Evolutionary conservation across 2,113 vertebrate genomes (phyloP).

Genomic region (Bufo gargarizans): DNA sequence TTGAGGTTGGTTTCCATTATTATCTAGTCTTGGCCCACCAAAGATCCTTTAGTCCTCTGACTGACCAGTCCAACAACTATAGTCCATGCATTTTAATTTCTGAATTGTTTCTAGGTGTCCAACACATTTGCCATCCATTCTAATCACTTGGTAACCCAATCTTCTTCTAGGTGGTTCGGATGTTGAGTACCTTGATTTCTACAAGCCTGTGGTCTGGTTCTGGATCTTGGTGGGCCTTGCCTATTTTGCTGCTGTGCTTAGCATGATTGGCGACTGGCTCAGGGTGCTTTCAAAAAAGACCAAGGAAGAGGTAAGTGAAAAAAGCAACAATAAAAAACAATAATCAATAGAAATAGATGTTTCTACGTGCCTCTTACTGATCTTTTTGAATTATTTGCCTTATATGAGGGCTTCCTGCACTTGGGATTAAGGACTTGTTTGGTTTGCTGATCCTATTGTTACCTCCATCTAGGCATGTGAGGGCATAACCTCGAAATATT

Average conservation of each 20-base stretch:
- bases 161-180: conserved; percentile 82
- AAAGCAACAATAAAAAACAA: neutral
- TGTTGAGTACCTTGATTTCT: conserved; percentile 90
- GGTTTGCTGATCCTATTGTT: neutral
- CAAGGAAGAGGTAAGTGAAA: conserved; percentile 90
- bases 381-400: too few species aligned
- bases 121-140: neutral
- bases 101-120: neutral
- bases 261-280: conserved; percentile 99
- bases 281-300: conserved; percentile 98
- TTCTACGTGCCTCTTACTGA: too few species aligned
- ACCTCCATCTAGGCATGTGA: neutral
- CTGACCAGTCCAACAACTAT: neutral
- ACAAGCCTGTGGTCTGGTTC: conserved; percentile 97
- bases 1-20: neutral
- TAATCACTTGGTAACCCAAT: neutral
- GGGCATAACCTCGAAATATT: neutral
- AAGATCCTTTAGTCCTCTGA: neutral
- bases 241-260: conserved; percentile 96
- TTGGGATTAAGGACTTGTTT: too few species aligned
- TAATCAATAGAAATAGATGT: neutral
- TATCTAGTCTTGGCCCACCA: neutral
- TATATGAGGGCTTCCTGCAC: too few species aligned
- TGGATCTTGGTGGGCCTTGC: conserved; percentile 98
- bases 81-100: neutral